Evolutionary conservation across 2,888 invertebrate species (phyloP).

Genomic region (Drosophila sordidula): DNA sequence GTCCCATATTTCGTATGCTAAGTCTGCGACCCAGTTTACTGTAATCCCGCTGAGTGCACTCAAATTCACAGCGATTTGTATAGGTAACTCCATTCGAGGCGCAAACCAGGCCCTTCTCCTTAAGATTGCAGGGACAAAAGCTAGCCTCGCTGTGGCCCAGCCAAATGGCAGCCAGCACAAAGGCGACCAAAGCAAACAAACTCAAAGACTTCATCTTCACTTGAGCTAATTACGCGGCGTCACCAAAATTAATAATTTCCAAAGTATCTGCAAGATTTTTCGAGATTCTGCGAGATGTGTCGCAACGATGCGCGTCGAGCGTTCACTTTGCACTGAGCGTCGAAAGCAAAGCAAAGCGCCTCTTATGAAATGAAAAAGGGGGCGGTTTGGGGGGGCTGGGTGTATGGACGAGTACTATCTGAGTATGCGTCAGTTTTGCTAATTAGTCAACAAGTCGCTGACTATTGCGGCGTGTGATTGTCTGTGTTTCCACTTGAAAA

Average conservation of each 20-base stretch:
- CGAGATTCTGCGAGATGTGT: slow-evolving; percentile 25
- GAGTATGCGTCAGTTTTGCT: slow-evolving; percentile 58
- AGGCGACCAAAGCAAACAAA: slow-evolving; percentile 49
- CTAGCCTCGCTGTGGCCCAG: slow-evolving; percentile 63
- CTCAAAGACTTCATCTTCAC: slow-evolving; percentile 72
- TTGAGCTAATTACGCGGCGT: slow-evolving; percentile 18
- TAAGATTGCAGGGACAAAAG: slow-evolving; percentile 93
- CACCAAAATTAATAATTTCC: background rate
- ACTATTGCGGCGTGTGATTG: slow-evolving; percentile 3
- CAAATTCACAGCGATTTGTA: slow-evolving; percentile 97
- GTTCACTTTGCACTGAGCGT: slow-evolving; percentile 45
- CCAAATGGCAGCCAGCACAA: slow-evolving; percentile 46
- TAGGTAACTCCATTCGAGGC: slow-evolving; percentile 96
- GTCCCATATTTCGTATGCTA: slow-evolving; percentile 65
- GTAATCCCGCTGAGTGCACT: slow-evolving; percentile 88
- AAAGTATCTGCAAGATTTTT: slow-evolving; percentile 1
- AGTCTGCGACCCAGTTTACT: slow-evolving; percentile 73
- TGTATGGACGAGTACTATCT: slow-evolving; percentile 17
- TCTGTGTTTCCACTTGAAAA: slow-evolving; percentile 30
- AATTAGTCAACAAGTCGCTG: slow-evolving; percentile 62
- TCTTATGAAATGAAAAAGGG: background rate
- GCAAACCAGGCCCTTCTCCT: slow-evolving; percentile 93
- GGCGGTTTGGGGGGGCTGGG: background rate
- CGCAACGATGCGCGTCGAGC: slow-evolving; percentile 25
- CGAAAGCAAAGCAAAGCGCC: slow-evolving; percentile 18